A percentile compares a stretch with the other conserved stretches of the same genome.
Conservation (phyloP, 2,113 vertebrate genomes). For the Zeus faber region DNA sequence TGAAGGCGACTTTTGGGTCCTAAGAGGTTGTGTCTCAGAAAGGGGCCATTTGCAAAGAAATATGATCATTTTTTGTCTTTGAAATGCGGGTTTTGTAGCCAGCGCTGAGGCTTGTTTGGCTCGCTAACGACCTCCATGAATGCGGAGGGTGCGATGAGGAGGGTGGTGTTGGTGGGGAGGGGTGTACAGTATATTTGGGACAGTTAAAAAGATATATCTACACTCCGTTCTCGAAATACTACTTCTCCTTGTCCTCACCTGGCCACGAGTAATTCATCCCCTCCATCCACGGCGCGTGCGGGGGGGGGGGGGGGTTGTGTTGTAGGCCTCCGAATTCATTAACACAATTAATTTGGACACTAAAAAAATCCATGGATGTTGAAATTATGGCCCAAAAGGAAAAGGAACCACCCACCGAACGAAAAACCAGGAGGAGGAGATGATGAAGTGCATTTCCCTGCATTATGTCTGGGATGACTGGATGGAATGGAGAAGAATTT, state of each 20-base stretch:
- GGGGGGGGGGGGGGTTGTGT: too few relatives aligned
- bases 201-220: slow-evolving; percentile 60
- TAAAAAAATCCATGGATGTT: too few relatives aligned
- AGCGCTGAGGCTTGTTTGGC: too few relatives aligned
- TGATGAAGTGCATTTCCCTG: slow-evolving; percentile 75
- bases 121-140: slow-evolving; percentile 61
- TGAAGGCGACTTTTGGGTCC: too few relatives aligned
- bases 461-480: slow-evolving; percentile 69
- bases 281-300: too few relatives aligned
- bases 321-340: slow-evolving; percentile 71
- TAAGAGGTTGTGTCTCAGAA: too few relatives aligned
- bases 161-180: slow-evolving; percentile 9
- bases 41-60: too few relatives aligned
- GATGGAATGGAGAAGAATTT: slow-evolving; percentile 61
- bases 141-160: slow-evolving; percentile 56
- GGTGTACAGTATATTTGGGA: slow-evolving; percentile 57
- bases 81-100: too few relatives aligned
- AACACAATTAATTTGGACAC: slow-evolving; percentile 71
- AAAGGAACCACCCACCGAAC: too few relatives aligned
- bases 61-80: too few relatives aligned
- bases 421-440: too few relatives aligned
- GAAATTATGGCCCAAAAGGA: too few relatives aligned
- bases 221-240: slow-evolving; percentile 50
- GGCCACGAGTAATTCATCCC: slow-evolving; percentile 72
- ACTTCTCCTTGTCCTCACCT: slow-evolving; percentile 69